Conservation (phyloP, 2,797 vertebrate genomes). For the Calcarius lapponicus region DNA sequence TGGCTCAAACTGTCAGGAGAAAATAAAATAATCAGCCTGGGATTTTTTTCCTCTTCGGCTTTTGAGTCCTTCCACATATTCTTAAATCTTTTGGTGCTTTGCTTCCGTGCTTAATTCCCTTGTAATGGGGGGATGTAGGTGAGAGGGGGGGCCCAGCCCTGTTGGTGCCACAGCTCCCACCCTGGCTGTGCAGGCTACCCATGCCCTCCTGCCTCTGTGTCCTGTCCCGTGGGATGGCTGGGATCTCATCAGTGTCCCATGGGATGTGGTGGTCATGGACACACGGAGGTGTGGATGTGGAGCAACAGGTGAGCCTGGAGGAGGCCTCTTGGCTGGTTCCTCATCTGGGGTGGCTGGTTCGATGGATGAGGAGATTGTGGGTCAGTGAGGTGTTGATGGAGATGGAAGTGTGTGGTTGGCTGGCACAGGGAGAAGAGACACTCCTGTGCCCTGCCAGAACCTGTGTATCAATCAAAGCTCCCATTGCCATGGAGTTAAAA, state of each 20-base stretch:
- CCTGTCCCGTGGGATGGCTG: background rate
- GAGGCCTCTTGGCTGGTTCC: background rate
- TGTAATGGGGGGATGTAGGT: background rate
- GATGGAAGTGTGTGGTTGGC: fast-evolving
- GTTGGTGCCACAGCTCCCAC: fast-evolving
- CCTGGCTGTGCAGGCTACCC: fast-evolving
- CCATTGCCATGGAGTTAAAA: background rate
- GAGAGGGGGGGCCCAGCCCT: background rate
- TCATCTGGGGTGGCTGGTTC: background rate
- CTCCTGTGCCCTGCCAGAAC: background rate
- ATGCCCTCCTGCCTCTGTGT: background rate
- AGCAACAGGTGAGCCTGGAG: fast-evolving
- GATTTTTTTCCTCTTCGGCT: background rate
- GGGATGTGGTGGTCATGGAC: fast-evolving
- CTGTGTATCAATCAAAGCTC: background rate
- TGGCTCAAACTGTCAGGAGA: conserved; percentile 59
- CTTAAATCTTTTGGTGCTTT: background rate
- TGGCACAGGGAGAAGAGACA: background rate
- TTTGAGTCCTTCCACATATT: background rate
- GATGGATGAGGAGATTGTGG: background rate
- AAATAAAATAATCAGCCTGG: conserved; percentile 62
- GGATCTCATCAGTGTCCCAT: fast-evolving
- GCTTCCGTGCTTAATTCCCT: background rate
- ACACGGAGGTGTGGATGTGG: fast-evolving
- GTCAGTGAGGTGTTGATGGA: background rate